Evolutionary conservation across 2,113 vertebrate genomes (phyloP), one percentile per base, ranked within the genome.

Genomic region (Setophaga kirtlandii): DNA sequence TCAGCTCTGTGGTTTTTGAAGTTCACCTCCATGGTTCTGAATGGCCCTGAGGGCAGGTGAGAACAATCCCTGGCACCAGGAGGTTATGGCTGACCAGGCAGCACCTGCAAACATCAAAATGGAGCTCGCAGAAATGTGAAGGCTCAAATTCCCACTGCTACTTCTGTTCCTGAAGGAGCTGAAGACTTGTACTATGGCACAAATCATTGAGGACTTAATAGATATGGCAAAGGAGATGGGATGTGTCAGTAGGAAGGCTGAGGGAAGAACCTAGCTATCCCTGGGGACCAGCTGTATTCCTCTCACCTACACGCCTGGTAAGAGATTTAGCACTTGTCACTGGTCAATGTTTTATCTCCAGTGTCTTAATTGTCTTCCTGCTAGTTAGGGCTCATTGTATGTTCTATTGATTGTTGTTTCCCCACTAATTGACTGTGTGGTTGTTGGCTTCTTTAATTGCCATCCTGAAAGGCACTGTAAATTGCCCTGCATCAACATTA

Each of bases 391-490:
- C 42, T 96, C 91, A 93, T 94, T 96, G 93, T 96, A 94, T 46
- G 80, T 56, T 87, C 41, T 89, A 97, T 97, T 75, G 96, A 97
- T 96, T 87, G 90, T 30, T 96, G 94, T 83, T 93, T 84, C 77
- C 89, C 81, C 47, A 92, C 94, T 95, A 96, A 97, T 89, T 97
- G 93, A 81, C 90, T 90, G 49, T 69, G 87, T 84, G 77, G 88
- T 75, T 92, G 79, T 93, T 89, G 94, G 63, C 76, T 92, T 89
- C 65, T 93, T 90, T 97, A 97, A 95, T 95, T 96, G 94, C 73
- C 62, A 89, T 64, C 59, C 44, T 96, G 93, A 95, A 96, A 96
- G 59, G 80, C 90, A 50, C 69, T 68, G 59, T 93, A 97, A 90
- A 97, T 94, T 91, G 78, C 69, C 83, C 75, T 89, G 24, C 41